Evolutionary conservation across 2,797 vertebrate species (phyloP), one percentile per base, ranked within the genome.

Genomic region (Podarcis siculus): DNA sequence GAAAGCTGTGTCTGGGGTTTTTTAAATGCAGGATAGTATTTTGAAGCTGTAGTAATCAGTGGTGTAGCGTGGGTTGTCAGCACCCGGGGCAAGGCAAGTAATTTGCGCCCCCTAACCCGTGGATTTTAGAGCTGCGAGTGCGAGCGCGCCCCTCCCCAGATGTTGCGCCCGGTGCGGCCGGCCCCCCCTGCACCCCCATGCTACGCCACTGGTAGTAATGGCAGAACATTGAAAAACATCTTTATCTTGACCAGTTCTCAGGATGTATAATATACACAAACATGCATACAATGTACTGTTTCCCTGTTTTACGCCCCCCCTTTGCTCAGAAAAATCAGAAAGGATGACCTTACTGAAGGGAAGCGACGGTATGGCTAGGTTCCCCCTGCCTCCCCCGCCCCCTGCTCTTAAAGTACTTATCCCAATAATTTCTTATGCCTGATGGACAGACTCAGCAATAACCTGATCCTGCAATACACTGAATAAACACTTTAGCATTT

Each of bases 401-500:
- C 58, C 78, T 79, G 67, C 86, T 96, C 93, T 95, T 92, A 90
- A 94, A 93, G 96, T 93, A 93, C 95, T 97, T 95, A 92, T 1
- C 92, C 92, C 92, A 89, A 87, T 92, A 73, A 93, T 95, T 96
- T 93, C 91, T 95, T 55, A 91, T 91, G 91, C 90, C 19, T 92
- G 94, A 94, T 95, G 93, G 96, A 96, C 95, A 89, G 95, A 94
- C 92, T 97, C 96, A 96, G 96, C 94, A 89, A 93, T 92, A 95
- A 95, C 93, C 42, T 91, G 90, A 94, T 93, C 93, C 89, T 92
- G 93, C 93, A 89, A 87, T 94, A 92, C 95, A 95, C 95, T 94
- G 96, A 97, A 95, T 93, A 95, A 94, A 95, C 91, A 93, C 93
- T 96, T 96, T 94, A 95, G 95, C 95, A 93, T 96, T 97, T 96